Evolutionary conservation across 2,888 invertebrate species (phyloP).

Genomic region (Leptogaster cylindrica): DNA sequence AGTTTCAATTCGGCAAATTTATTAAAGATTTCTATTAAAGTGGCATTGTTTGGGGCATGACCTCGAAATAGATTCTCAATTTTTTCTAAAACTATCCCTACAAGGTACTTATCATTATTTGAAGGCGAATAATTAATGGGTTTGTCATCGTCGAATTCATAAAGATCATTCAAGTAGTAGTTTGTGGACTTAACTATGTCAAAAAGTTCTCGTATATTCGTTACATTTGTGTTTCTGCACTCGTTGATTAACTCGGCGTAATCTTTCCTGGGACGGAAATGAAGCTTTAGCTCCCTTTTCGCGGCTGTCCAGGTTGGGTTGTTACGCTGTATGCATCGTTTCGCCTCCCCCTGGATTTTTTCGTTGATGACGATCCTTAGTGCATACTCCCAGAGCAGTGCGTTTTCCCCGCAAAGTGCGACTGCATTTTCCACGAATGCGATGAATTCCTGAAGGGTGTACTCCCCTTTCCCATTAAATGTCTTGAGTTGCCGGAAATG

Average conservation of each 20-base stretch:
- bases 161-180: conserved; percentile 8
- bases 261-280: not conserved
- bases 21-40: conserved; percentile 6
- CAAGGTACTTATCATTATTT: conserved; percentile 3
- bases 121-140: not conserved
- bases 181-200: not conserved
- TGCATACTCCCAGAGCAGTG: too few species aligned
- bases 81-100: not conserved
- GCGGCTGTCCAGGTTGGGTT: conserved; percentile 1
- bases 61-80: not conserved
- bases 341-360: too few species aligned
- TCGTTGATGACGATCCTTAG: too few species aligned
- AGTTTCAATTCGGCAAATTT: conserved; percentile 2
- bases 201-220: conserved; percentile 14
- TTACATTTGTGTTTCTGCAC: not conserved
- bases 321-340: too few species aligned
- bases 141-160: conserved; percentile 7
- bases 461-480: too few species aligned
- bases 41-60: not conserved
- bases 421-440: too few species aligned
- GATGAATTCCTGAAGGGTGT: too few species aligned
- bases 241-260: not conserved
- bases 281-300: not conserved
- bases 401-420: too few species aligned
- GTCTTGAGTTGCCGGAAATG: too few species aligned